Evolutionary conservation across 2,888 invertebrate genomes (phyloP).

Genomic region (Agonopterix alstromeriana): DNA sequence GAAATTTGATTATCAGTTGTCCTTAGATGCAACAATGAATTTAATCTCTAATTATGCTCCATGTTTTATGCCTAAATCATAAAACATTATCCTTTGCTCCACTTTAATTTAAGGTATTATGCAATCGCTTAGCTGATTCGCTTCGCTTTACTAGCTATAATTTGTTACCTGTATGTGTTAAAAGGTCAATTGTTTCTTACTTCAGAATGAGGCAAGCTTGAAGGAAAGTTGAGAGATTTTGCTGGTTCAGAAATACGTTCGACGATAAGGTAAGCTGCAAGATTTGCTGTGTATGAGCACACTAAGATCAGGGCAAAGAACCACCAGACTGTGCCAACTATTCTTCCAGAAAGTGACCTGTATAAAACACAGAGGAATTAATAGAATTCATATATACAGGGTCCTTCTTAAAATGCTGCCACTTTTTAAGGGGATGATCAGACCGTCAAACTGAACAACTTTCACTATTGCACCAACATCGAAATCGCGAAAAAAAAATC

Average conservation of each 20-base stretch:
- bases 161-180: slow-evolving; percentile 51
- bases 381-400: background rate
- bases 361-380: background rate
- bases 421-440: too few species aligned
- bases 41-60: too few species aligned
- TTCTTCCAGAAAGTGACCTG: slow-evolving; percentile 92
- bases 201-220: slow-evolving; percentile 95
- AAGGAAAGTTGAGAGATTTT: slow-evolving; percentile 87
- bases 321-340: slow-evolving; percentile 99
- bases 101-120: background rate
- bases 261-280: slow-evolving; percentile 97
- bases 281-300: slow-evolving; percentile 98
- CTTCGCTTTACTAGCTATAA: slow-evolving; percentile 22
- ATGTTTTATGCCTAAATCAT: background rate
- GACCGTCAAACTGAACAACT: too few species aligned
- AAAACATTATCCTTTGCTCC: too few species aligned
- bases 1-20: too few species aligned
- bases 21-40: background rate
- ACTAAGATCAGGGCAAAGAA: slow-evolving; percentile 98
- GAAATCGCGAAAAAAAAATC: too few species aligned
- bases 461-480: too few species aligned
- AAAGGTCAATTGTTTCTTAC: slow-evolving; percentile 73
- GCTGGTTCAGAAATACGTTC: slow-evolving; percentile 95
- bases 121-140: slow-evolving; percentile 40
- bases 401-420: too few species aligned